Base-by-base conservation (phyloP, 2,797 vertebrate species). In the Onychomys torridus region DNA sequence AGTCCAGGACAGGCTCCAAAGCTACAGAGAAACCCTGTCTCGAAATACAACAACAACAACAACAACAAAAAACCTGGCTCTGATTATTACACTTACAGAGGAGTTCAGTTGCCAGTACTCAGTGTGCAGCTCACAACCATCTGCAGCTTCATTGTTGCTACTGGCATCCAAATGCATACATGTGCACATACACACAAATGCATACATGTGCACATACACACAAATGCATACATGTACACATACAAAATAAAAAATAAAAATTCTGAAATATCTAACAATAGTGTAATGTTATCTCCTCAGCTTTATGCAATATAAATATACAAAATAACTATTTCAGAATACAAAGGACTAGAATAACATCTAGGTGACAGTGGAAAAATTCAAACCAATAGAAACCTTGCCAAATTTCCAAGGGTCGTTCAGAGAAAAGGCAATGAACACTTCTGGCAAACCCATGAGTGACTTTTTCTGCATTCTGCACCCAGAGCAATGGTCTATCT, bases 241-340 rank as follows among this genome's bases (percentile, higher is more conserved):
- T 4, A 65, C 29, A 34, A 32, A 11, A 16, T 7, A 37, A 34
- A 79, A 49, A 52, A 32, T 5, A 49, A 37, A 59, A 73, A 79
- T 77, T 78, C n/a, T 71, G 46, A 90, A 90, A 40, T 46, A 81
- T 29, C 61, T 52, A 71, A 71, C 21, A 21, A 46, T 49, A 52
- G 5, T 46, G 17, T 55, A 87, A 63, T 25, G 25, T 43, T 34
- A 89, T n/a, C 37, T 46, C 16, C 57, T 87, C 37, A 76, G 40
- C 49, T 69, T 49, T 76, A 16, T 29, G 69, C 52, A 49, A 49
- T n/a, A n/a, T n/a, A n/a, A n/a, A n/a, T n/a, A n/a, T n/a, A n/a
- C n/a, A n/a, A n/a, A n/a, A n/a, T 13, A 87, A 77, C 90, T 90
- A 82, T 83, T 43, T 73, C 55, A 92, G 93, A 82, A 82, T 34